These are phyloP conservation scores for Phylloscopus trochiloides DNA, from an alignment of 2,113 vertebrate species.

Conservation along the genomic window DNA sequence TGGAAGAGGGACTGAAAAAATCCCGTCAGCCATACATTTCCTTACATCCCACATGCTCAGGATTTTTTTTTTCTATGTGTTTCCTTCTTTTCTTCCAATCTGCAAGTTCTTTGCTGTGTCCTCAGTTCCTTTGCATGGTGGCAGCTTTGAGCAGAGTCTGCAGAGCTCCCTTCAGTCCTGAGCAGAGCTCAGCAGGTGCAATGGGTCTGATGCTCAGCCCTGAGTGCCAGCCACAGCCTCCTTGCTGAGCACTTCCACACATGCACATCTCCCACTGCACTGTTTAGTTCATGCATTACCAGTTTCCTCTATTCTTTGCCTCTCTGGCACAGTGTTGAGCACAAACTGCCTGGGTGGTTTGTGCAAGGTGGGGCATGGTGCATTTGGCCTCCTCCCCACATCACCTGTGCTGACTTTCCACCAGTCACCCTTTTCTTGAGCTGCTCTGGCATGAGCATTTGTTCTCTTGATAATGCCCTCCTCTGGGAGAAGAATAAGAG, in stretches of 20 bases:
- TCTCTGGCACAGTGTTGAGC: neutral
- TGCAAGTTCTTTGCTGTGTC: neutral
- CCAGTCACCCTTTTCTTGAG: neutral
- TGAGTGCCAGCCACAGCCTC: accelerated
- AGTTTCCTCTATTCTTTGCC: neutral
- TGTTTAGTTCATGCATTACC: neutral
- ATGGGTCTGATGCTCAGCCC: neutral
- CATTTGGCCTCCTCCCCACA: neutral
- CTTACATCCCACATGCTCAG: neutral
- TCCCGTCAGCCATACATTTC: neutral
- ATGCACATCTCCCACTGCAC: neutral
- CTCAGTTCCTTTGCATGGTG: neutral
- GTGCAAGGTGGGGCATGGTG: accelerated
- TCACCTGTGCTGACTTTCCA: accelerated
- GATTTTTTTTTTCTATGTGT: neutral
- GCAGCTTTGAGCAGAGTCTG: neutral
- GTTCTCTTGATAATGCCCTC: neutral
- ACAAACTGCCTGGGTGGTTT: neutral
- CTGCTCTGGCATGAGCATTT: neutral
- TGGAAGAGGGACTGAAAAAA: neutral
- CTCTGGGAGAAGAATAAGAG: neutral
- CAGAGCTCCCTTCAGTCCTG: neutral
- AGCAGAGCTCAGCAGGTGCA: accelerated
- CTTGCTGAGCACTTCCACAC: neutral
- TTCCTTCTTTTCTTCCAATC: neutral